Evolutionary conservation across 2,888 invertebrate genomes (phyloP).

Genomic region (Atethmia centrago): DNA sequence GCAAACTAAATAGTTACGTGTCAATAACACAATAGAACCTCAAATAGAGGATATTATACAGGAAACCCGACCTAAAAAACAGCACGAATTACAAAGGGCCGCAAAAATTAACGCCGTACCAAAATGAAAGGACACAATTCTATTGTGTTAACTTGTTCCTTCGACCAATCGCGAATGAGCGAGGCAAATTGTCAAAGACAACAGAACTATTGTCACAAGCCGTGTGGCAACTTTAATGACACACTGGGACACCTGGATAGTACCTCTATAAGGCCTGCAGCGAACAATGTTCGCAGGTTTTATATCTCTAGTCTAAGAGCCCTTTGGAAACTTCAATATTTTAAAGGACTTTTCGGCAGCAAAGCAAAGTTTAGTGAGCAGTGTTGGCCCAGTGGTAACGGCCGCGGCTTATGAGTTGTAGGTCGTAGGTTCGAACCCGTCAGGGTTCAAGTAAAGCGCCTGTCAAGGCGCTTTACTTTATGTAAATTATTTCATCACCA

Average conservation of each 20-base stretch:
- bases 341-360: neutral
- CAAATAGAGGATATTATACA: slow-evolving; percentile 15
- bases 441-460: too few relatives aligned
- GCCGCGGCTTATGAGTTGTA: too few relatives aligned
- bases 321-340: neutral
- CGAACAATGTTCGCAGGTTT: slow-evolving; percentile 52
- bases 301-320: slow-evolving; percentile 37
- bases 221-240: slow-evolving; percentile 67
- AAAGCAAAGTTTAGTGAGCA: neutral
- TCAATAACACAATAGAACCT: slow-evolving; percentile 7
- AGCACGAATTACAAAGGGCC: slow-evolving; percentile 48
- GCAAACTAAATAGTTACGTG: neutral
- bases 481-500: too few relatives aligned
- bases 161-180: slow-evolving; percentile 71
- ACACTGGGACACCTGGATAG: slow-evolving; percentile 63
- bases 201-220: slow-evolving; percentile 70
- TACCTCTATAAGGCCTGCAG: slow-evolving; percentile 56
- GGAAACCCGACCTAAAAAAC: slow-evolving; percentile 42
- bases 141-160: slow-evolving; percentile 78
- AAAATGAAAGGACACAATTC: slow-evolving; percentile 79
- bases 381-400: too few relatives aligned
- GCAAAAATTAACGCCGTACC: slow-evolving; percentile 38
- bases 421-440: too few relatives aligned
- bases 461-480: too few relatives aligned
- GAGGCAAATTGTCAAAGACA: slow-evolving; percentile 81